Evolutionary conservation across 2,888 invertebrate genomes (phyloP).

Genomic region (Hypercompe scribonia): DNA sequence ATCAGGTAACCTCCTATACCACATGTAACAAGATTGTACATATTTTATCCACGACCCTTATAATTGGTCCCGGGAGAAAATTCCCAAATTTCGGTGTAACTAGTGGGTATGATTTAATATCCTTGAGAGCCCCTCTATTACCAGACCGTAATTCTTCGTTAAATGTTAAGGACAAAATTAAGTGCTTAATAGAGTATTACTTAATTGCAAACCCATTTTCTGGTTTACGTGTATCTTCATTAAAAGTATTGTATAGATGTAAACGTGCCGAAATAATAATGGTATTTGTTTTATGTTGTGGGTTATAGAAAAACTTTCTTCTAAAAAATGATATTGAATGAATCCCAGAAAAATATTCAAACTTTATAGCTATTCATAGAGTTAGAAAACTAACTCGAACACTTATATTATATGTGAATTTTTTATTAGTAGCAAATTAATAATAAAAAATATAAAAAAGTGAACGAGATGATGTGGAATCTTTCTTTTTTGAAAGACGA

Average conservation of each 20-base stretch:
- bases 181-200: constrained; percentile 19
- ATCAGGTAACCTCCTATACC: background rate
- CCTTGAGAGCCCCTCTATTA: constrained; percentile 26
- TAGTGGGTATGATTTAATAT: constrained; percentile 37
- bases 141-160: constrained; percentile 28
- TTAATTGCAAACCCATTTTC: constrained; percentile 17
- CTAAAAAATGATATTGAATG: too few relatives aligned
- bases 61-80: constrained; percentile 33
- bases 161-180: constrained; percentile 14
- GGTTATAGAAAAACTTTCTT: background rate
- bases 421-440: too few relatives aligned
- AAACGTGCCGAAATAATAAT: background rate
- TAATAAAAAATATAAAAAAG: too few relatives aligned
- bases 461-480: too few relatives aligned
- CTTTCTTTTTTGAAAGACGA: too few relatives aligned
- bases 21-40: constrained; percentile 16
- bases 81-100: constrained; percentile 19
- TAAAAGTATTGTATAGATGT: background rate
- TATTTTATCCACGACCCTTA: constrained; percentile 33
- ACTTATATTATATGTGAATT: too few relatives aligned
- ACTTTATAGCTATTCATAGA: too few relatives aligned
- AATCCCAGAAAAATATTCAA: too few relatives aligned
- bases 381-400: too few relatives aligned
- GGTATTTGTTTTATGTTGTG: background rate
- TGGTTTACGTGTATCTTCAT: background rate